phyloP scores from a whole-genome alignment of 2,113 vertebrate species.

The Pelecanoides urinatrix region DNA sequence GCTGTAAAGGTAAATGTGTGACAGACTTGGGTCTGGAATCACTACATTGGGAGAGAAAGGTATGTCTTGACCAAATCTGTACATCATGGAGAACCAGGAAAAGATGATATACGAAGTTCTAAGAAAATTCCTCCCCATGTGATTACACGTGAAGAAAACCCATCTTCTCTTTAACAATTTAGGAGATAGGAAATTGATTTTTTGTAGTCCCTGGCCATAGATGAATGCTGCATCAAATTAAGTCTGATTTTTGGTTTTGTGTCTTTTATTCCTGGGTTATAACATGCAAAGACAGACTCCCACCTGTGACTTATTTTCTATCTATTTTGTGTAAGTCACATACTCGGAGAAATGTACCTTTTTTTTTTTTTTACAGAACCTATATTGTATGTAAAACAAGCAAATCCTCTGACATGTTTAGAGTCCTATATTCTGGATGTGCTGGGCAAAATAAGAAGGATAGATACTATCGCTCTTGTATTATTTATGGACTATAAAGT shows the following conservation, averaged over 20 bases:
- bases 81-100: background rate
- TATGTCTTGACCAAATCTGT: background rate
- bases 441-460: constrained; percentile 70
- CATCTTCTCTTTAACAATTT: background rate
- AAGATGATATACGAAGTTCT: background rate
- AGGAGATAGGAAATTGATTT: background rate
- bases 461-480: constrained; percentile 75
- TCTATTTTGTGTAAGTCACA: background rate
- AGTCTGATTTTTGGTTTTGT: background rate
- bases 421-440: constrained; percentile 67
- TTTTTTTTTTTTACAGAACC: background rate
- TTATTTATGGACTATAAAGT: constrained; percentile 81
- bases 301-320: constrained; percentile 29
- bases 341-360: background rate
- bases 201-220: background rate
- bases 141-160: background rate
- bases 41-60: background rate
- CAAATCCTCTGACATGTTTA: constrained; percentile 70
- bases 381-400: constrained; percentile 72
- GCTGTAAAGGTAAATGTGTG: background rate
- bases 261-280: background rate
- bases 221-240: constrained; percentile 21
- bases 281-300: background rate
- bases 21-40: background rate
- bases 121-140: background rate